phyloP scores from a whole-genome alignment of 2,797 vertebrate species.

The Strix occidentalis region DNA sequence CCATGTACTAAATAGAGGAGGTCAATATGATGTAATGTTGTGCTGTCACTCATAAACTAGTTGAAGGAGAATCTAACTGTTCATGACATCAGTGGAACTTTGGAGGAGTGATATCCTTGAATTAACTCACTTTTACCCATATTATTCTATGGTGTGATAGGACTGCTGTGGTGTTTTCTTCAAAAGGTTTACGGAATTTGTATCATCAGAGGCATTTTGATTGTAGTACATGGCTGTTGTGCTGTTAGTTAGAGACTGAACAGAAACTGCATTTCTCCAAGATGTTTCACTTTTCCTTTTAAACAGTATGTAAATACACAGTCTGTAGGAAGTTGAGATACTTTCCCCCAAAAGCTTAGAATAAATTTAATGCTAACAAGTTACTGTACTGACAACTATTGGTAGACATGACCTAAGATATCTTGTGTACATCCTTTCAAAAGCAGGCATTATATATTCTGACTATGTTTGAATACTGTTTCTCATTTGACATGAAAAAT shows the following conservation, averaged over 20 bases:
- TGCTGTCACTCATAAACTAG: background rate
- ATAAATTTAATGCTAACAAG: background rate
- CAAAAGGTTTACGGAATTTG: background rate
- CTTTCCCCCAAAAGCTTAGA: background rate
- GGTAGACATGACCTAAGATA: background rate
- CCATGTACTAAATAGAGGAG: background rate
- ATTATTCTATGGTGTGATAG: background rate
- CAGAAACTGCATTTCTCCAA: background rate
- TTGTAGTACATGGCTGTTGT: background rate
- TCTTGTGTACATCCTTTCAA: background rate
- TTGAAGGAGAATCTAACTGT: background rate
- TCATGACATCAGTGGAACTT: background rate
- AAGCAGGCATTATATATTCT: background rate
- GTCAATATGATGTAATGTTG: background rate
- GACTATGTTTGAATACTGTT: background rate
- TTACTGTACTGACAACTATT: background rate
- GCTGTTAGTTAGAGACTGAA: background rate
- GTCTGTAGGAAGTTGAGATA: background rate
- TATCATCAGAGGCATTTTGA: background rate
- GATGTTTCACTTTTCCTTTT: background rate
- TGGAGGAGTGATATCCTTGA: background rate
- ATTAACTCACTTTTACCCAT: background rate
- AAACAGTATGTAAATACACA: background rate
- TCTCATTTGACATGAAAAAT: background rate
- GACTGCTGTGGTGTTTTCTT: background rate